phyloP scores from a whole-genome alignment of 2,113 vertebrate genomes.

The Tachysurus fulvidraco region DNA sequence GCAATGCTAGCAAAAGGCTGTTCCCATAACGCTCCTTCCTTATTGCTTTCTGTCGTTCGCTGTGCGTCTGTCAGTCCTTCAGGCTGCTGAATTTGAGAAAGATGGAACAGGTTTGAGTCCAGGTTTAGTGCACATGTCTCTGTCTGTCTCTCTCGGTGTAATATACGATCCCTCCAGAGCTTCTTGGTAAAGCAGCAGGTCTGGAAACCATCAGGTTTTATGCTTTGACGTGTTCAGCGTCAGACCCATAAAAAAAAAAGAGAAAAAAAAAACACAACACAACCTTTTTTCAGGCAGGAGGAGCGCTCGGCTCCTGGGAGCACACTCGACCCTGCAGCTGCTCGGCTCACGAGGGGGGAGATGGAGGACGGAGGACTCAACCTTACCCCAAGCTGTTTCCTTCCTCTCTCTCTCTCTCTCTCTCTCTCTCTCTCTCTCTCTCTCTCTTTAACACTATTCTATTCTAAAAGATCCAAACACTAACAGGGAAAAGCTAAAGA shows the following conservation, averaged over 20 bases:
- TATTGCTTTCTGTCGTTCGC: conserved; percentile 21
- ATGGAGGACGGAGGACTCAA: neutral
- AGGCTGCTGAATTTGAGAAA: conserved; percentile 28
- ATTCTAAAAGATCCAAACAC: conserved; percentile 29
- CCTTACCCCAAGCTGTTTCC: conserved; percentile 38
- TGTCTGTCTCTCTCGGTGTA: conserved; percentile 18
- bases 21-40: conserved; percentile 64
- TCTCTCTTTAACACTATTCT: neutral
- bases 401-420: conserved; percentile 19
- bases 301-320: conserved; percentile 21
- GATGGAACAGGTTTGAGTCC: conserved; percentile 4
- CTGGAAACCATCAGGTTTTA: conserved; percentile 61
- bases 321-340: conserved; percentile 27
- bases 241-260: conserved; percentile 38
- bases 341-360: conserved; percentile 2
- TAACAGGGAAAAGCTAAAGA: neutral
- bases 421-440: conserved; percentile 38
- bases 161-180: conserved; percentile 47
- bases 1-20: conserved; percentile 71
- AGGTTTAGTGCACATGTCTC: conserved; percentile 38
- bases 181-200: conserved; percentile 54
- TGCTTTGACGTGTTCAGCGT: conserved; percentile 48
- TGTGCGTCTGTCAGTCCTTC: conserved; percentile 11
- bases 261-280: conserved; percentile 18
- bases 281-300: conserved; percentile 46